Evolutionary conservation across 2,113 vertebrate species (phyloP).

Genomic region (Sinosuthora webbiana): DNA sequence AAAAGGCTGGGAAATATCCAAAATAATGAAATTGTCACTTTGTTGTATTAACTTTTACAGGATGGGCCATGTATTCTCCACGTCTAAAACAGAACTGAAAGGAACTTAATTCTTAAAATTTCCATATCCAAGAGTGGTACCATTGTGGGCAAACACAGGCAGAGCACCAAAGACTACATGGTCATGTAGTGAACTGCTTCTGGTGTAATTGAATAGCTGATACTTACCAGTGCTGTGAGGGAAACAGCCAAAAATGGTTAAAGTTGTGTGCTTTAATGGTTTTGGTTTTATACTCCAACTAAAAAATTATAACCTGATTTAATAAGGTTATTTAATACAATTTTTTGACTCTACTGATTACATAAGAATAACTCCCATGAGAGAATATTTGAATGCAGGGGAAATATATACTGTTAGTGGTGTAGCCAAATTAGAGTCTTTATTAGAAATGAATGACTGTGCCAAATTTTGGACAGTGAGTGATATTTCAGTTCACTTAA

Average conservation of each 20-base stretch:
- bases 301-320: neutral
- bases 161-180: neutral
- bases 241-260: neutral
- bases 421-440: neutral
- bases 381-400: neutral
- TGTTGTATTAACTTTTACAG: neutral
- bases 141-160: neutral
- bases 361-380: neutral
- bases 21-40: neutral
- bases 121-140: neutral
- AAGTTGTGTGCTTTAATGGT: neutral
- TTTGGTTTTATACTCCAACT: neutral
- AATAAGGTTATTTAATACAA: neutral
- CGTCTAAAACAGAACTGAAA: neutral
- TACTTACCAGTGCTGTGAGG: neutral
- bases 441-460: constrained; percentile 27
- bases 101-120: neutral
- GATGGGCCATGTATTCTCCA: neutral
- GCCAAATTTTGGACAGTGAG: constrained; percentile 8
- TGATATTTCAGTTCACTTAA: constrained; percentile 34
- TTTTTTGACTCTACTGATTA: neutral
- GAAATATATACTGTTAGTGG: neutral
- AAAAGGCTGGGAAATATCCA: neutral
- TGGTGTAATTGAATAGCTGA: neutral
- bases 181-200: neutral